These are phyloP conservation scores for Acanthochromis polyacanthus DNA, from an alignment of 2,113 vertebrate species.

Conservation along the genomic window DNA sequence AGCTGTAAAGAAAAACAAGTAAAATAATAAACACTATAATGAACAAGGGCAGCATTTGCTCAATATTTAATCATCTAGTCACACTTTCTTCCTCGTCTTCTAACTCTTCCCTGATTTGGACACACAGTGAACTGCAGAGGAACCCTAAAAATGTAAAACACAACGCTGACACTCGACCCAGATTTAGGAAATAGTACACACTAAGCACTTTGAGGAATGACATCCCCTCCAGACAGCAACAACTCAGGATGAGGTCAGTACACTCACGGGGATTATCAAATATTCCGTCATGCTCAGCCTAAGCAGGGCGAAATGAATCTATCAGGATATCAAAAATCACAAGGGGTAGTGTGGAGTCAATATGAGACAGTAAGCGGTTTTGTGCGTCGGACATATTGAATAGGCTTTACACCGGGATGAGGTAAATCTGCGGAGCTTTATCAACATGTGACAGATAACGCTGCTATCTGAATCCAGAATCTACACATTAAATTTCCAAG, in stretches of 20 bases:
- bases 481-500: slow-evolving; percentile 28
- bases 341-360: slow-evolving; percentile 28
- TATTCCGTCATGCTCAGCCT: slow-evolving; percentile 24
- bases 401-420: slow-evolving; percentile 61
- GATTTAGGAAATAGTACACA: slow-evolving; percentile 10
- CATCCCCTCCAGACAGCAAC: slow-evolving; percentile 5
- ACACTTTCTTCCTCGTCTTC: no score
- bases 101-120: background rate
- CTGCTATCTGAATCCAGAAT: slow-evolving; percentile 45
- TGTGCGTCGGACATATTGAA: slow-evolving; percentile 67
- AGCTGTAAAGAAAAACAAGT: background rate
- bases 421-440: slow-evolving; percentile 65
- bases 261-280: slow-evolving; percentile 53
- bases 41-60: no score
- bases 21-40: no score
- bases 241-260: slow-evolving; percentile 49
- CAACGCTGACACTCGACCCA: background rate
- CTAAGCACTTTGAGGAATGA: slow-evolving; percentile 34
- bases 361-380: slow-evolving; percentile 69
- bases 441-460: slow-evolving; percentile 61
- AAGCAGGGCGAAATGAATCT: slow-evolving; percentile 53
- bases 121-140: slow-evolving; percentile 1
- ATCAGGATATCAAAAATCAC: slow-evolving; percentile 54
- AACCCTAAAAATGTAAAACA: slow-evolving; percentile 14
- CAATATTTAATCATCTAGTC: no score